Percentiles rank a stretch among this genome's conserved stretches.
Evolutionary conservation across 2,888 invertebrate genomes (phyloP).

Genomic region (Doris montereyensis): DNA sequence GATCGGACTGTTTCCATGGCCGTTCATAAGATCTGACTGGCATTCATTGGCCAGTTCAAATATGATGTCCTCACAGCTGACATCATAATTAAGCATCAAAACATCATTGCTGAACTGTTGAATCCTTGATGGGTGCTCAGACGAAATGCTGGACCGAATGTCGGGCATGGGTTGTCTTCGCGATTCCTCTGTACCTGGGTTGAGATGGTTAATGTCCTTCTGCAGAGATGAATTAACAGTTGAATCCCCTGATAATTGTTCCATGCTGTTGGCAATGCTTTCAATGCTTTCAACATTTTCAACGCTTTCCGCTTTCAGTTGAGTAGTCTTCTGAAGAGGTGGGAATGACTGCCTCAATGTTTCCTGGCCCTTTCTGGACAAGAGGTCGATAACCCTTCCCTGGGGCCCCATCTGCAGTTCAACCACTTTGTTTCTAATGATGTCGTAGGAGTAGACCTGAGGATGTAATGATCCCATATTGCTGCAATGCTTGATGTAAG

Average conservation of each 20-base stretch:
- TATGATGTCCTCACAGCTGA: slow-evolving; percentile 36
- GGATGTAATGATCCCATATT: slow-evolving; percentile 66
- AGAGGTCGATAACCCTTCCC: slow-evolving; percentile 35
- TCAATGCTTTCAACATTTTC: background rate
- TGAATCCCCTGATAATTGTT: background rate
- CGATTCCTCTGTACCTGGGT: too few species aligned
- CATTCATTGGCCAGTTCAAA: slow-evolving; percentile 35
- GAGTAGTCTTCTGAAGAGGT: background rate
- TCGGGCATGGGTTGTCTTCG: slow-evolving; percentile 1
- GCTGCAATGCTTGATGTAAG: slow-evolving; percentile 65
- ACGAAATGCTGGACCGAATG: background rate
- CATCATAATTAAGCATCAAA: slow-evolving; percentile 15
- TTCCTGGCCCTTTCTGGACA: slow-evolving; percentile 39
- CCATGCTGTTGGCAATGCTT: background rate
- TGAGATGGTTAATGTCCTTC: background rate
- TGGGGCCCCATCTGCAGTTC: slow-evolving; percentile 51
- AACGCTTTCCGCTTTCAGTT: background rate
- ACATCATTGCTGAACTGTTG: slow-evolving; percentile 29
- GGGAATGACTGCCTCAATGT: slow-evolving; percentile 20
- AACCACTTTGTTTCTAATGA: slow-evolving; percentile 53
- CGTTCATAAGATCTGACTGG: background rate
- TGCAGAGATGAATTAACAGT: background rate
- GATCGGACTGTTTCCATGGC: background rate
- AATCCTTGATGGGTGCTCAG: background rate
- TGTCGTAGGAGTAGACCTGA: slow-evolving; percentile 52